A percentile compares a stretch with the other conserved stretches of the same genome.
Conservation (phyloP, 2,888 invertebrate species). For the Ditylenchus weischeri region DNA sequence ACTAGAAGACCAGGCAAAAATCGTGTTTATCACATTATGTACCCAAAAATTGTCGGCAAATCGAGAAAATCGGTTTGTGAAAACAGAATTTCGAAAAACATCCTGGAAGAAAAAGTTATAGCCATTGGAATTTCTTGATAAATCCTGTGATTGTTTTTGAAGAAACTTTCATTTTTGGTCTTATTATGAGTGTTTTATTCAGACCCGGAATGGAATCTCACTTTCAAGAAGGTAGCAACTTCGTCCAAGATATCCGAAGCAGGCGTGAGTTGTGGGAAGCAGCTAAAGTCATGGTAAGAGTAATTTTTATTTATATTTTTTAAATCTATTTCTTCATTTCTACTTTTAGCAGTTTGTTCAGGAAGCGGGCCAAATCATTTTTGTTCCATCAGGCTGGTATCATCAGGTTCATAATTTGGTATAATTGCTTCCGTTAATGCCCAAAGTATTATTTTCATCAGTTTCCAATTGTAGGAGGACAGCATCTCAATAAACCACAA, state of each 20-base stretch:
- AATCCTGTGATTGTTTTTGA: too few species aligned
- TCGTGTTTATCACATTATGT: too few species aligned
- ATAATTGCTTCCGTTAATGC: slow-evolving; percentile 43
- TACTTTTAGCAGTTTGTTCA: slow-evolving; percentile 68
- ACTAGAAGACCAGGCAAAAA: too few species aligned
- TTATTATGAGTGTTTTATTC: slow-evolving; percentile 64
- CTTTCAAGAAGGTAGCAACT: slow-evolving; percentile 45
- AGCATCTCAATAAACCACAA: slow-evolving; percentile 97
- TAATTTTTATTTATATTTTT: too few species aligned
- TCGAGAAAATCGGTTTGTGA: too few species aligned
- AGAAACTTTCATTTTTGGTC: too few species aligned
- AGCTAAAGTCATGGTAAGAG: not conserved
- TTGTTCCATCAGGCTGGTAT: slow-evolving; percentile 93
- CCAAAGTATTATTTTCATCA: slow-evolving; percentile 6
- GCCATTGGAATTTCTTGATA: too few species aligned
- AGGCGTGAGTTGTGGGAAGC: slow-evolving; percentile 20
- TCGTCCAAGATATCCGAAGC: slow-evolving; percentile 39
- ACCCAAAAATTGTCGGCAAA: too few species aligned
- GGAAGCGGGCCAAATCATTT: slow-evolving; percentile 80
- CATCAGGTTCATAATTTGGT: slow-evolving; percentile 91
- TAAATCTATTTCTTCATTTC: not conserved
- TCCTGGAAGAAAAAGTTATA: too few species aligned
- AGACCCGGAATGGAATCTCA: slow-evolving; percentile 68
- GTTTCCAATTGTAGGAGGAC: slow-evolving; percentile 67
- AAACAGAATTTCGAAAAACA: too few species aligned